Evolutionary conservation across 2,888 invertebrate genomes (phyloP), one percentile per base, ranked within the genome.

Genomic region (Epiperipatus broadwayi): DNA sequence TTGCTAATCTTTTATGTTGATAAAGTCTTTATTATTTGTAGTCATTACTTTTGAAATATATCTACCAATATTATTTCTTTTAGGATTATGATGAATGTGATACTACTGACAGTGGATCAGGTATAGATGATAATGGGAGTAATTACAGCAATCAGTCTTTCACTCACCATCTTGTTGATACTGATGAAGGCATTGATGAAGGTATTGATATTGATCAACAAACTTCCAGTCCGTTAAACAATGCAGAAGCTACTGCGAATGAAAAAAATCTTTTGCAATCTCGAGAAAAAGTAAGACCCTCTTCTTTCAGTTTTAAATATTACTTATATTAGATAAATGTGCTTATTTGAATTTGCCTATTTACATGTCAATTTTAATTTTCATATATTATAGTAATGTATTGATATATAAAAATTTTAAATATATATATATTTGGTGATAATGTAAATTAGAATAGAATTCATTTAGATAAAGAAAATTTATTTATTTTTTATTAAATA

Each of bases 71-170:
- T 39, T 21, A 37, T 20, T 18, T 19, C 18, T 40, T n/a, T 2
- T 32, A 40, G 36, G 37, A 31, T 20, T 37, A 63, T 50, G 74
- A 75, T 49, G 74, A 75, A 48, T 69, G 69, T 49, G 71, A 71
- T 33, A 74, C 73, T 12, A 71, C 73, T 8, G 73, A 75, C 53
- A 73, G 71, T 38, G 73, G 71, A 14, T 71, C 71, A n/a, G 72
- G 70, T 35, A 57, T 71, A 39, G 73, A 74, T 46, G 73, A 43
- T 14, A 41, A 73, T 46, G 72, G 73, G 46, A 65, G 66, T 49
- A 49, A 51, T 31, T 48, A 50, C 2, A 50, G 50, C 14, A 53
- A 32, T 30, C 37, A 39, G 12, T 32, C 30, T 5, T 19, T 32
- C n/a, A 40, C 33, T 37, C 25, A 39, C 25, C 37, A 21, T 22